Evolutionary conservation across 2,797 vertebrate species (phyloP), one percentile per base, ranked within the genome.

Genomic region (Anguilla megastoma): DNA sequence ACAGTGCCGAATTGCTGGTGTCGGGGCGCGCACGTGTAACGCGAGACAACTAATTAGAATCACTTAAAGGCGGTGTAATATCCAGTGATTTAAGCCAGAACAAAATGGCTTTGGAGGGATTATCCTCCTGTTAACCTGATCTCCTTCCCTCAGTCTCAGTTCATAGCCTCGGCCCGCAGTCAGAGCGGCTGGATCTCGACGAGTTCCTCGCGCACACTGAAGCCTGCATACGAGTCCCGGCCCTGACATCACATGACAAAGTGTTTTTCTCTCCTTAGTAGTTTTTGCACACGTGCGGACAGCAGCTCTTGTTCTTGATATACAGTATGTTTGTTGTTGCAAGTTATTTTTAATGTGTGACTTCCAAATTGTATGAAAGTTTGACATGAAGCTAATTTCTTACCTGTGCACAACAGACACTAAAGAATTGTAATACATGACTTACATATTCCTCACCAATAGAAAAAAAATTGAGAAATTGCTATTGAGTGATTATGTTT

Each of bases 41-140:
- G 93, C 92, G 93, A 96, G 95, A 96, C 93, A 93, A 92, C 95
- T 95, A 95, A 96, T 96, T 96, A 96, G 96, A 96, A 95, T 96
- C 93, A 95, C 94, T 95, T 96, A 95, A 93, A 92, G 93, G 91
- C 85, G 91, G 91, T 91, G 91, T 95, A 94, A 95, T 94, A 96
- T 94, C 93, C 93, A 93, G 88, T 92, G 93, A 95, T 94, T 95
- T 95, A 96, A 58, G 92, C 91, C 93, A 91, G 93, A 95, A 95
- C 93, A 96, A 95, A 95, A 94, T 88, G 85, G 93, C 93, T 94
- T 96, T 94, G 90, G 91, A 91, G 90, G 95, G 95, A 96, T 96
- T 95, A 96, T 94, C 93, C 93, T 89, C 45, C 90, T 88, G 60
- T 94, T 94, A 95, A 96, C 92, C 89, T 91, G 93, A 96, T 95